Evolutionary conservation across 2,797 vertebrate species (phyloP), one percentile per base, ranked within the genome.

Genomic region (Cheracebus regulus): DNA sequence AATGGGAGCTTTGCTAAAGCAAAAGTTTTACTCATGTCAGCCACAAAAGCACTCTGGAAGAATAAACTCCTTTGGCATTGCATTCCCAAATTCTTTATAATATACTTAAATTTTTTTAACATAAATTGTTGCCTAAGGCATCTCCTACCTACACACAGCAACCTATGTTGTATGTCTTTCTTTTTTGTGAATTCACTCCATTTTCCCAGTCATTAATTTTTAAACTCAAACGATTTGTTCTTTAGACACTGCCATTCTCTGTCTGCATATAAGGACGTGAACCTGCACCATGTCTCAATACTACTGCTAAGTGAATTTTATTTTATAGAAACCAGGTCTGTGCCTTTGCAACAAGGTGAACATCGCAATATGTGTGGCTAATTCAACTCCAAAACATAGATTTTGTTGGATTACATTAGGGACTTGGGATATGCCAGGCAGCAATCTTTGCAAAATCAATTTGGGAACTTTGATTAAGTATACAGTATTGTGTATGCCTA

Each of bases 401-500:
- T 94, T 95, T 92, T 90, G 92, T 48, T 93, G 85, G 76, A 83
- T 91, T 94, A 91, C 57, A 78, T 95, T 73, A 87, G 67, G 52
- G 28, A 76, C 17, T 75, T 95, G 52, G 58, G 39, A 41, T 55
- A 81, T 90, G 36, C 46, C 58, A 83, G n/a, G 48, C 28, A 93
- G n/a, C 15, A 8, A 78, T 72, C 39, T 55, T 85, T 88, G 81
- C 8, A 97, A 88, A 95, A 91, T 95, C 73, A 87, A 48, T 93
- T 91, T 97, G 79, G 48, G 36, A 96, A 84, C 39, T 89, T 97
- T 95, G 78, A 95, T 95, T 89, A 96, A 86, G 82, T 83, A 83
- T 50, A 88, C 36, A 52, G 9, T 93, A 84, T 39, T 72, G 0
- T 89, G 50, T 94, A 86, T 76, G 64, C 28, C 46, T 80, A 93